Conservation (phyloP, 2,113 vertebrate genomes). For the Etheostoma spectabile region DNA sequence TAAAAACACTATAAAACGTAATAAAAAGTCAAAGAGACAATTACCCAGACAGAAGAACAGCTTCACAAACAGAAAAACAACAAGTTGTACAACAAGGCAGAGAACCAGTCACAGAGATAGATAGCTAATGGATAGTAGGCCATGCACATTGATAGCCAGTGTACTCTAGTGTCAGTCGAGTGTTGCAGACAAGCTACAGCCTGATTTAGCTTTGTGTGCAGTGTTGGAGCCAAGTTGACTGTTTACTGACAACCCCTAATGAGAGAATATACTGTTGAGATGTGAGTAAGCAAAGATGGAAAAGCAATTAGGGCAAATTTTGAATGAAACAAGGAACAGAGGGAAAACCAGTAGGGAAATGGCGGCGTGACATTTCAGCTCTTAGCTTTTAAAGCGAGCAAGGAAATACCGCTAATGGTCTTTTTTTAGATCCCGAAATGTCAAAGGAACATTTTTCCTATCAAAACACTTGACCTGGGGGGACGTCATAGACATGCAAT, state of each 20-base stretch:
- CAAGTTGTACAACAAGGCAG: slow-evolving; percentile 25
- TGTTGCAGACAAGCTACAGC: slow-evolving; percentile 71
- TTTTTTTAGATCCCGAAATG: slow-evolving; percentile 64
- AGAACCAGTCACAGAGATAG: slow-evolving; percentile 24
- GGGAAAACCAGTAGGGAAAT: slow-evolving; percentile 52
- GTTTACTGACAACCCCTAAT: slow-evolving; percentile 69
- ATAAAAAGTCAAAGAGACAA: slow-evolving; percentile 17
- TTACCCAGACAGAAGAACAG: slow-evolving; percentile 27
- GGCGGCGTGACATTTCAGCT: slow-evolving; percentile 61
- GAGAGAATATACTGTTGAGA: slow-evolving; percentile 66
- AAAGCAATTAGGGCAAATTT: slow-evolving; percentile 67
- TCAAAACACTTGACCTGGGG: slow-evolving; percentile 66
- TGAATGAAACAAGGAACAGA: slow-evolving; percentile 51
- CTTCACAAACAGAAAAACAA: slow-evolving; percentile 25
- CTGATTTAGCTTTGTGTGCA: slow-evolving; percentile 44
- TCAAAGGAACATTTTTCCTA: slow-evolving; percentile 65
- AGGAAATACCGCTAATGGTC: slow-evolving; percentile 53
- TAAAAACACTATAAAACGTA: not conserved
- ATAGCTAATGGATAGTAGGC: slow-evolving; percentile 34
- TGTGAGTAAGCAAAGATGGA: slow-evolving; percentile 73
- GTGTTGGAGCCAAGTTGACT: slow-evolving; percentile 52
- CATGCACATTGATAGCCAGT: slow-evolving; percentile 31
- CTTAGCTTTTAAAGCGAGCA: slow-evolving; percentile 47
- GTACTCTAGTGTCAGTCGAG: slow-evolving; percentile 39
- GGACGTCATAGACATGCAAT: slow-evolving; percentile 44